Conservation (phyloP, 2,113 vertebrate genomes). For the Suricata suricatta region DNA sequence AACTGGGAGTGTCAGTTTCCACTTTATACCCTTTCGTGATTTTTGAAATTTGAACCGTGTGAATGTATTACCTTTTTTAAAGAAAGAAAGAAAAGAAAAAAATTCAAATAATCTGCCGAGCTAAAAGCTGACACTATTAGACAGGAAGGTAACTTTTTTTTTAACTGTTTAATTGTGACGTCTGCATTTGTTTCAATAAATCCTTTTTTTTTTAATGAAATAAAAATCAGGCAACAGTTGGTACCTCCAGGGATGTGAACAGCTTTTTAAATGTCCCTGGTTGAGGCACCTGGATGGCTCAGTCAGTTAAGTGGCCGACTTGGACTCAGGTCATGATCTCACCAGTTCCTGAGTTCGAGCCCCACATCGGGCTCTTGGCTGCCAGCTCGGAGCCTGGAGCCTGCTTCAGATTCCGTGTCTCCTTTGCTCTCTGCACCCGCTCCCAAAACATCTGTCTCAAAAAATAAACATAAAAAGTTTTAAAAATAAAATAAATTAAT, state of each 20-base stretch:
- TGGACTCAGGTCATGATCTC: too few relatives aligned
- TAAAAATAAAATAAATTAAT: too few relatives aligned
- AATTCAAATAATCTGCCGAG: not conserved
- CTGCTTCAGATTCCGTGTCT: too few relatives aligned
- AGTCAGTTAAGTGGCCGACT: too few relatives aligned
- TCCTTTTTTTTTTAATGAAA: not conserved
- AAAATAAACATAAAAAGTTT: too few relatives aligned
- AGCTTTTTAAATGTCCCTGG: not conserved
- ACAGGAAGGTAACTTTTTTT: not conserved
- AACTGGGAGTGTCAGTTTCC: not conserved
- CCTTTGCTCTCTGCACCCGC: too few relatives aligned
- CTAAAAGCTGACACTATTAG: not conserved
- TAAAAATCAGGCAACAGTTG: not conserved
- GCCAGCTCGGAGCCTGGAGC: too few relatives aligned
- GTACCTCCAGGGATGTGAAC: not conserved
- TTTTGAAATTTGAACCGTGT: slow-evolving; percentile 30
- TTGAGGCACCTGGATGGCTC: not conserved
- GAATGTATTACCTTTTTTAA: not conserved
- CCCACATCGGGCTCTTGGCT: too few relatives aligned
- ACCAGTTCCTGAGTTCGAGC: too few relatives aligned
- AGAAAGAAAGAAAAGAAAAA: not conserved
- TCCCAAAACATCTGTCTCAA: too few relatives aligned
- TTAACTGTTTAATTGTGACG: not conserved
- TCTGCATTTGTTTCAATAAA: slow-evolving; percentile 11
- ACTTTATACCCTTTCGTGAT: not conserved